These are phyloP conservation scores for Drosophila pandora DNA, from an alignment of 1,140 invertebrate genomes.

Conservation along the genomic window DNA sequence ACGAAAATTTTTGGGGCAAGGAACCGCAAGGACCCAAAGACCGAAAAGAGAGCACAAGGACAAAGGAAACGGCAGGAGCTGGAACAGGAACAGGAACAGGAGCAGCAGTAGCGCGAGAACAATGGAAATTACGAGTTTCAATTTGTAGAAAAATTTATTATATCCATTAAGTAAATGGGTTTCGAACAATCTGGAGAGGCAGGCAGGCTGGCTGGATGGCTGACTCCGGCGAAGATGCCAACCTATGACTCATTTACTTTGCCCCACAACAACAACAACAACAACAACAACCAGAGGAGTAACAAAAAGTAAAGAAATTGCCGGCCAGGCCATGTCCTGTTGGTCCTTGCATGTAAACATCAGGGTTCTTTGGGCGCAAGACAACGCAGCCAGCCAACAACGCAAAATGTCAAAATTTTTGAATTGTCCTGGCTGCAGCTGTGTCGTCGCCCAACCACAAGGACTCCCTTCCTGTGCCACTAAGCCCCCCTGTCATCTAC, in stretches of 20 bases:
- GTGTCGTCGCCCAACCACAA: constrained; percentile 1
- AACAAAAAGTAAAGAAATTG: too few relatives aligned
- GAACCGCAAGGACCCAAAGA: constrained; percentile 10
- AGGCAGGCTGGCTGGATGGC: neutral
- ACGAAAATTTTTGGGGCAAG: constrained; percentile 53
- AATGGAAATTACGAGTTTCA: constrained; percentile 83
- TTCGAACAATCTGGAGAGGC: constrained; percentile 67
- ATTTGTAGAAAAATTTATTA: constrained; percentile 83
- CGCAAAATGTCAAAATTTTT: constrained; percentile 78
- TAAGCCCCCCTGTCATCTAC: neutral
- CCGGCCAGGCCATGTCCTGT: neutral
- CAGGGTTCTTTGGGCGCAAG: constrained; percentile 10
- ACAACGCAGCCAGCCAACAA: constrained; percentile 53
- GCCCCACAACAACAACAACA: neutral
- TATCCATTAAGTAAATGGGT: constrained; percentile 83
- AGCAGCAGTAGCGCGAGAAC: constrained; percentile 67
- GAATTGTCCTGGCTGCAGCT: constrained; percentile 23
- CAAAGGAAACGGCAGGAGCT: constrained; percentile 2
- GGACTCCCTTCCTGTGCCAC: neutral
- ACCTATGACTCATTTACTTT: constrained; percentile 45
- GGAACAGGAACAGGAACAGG: constrained; percentile 6
- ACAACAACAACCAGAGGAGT: too few relatives aligned
- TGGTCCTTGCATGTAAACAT: constrained; percentile 59
- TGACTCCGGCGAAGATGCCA: constrained; percentile 27
- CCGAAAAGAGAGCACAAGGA: neutral